Evolutionary conservation across 92 coral and sea anemone genomes (phyloP), one percentile per base, ranked within the genome.

Genomic region (Umimayanthus chanpuru): DNA sequence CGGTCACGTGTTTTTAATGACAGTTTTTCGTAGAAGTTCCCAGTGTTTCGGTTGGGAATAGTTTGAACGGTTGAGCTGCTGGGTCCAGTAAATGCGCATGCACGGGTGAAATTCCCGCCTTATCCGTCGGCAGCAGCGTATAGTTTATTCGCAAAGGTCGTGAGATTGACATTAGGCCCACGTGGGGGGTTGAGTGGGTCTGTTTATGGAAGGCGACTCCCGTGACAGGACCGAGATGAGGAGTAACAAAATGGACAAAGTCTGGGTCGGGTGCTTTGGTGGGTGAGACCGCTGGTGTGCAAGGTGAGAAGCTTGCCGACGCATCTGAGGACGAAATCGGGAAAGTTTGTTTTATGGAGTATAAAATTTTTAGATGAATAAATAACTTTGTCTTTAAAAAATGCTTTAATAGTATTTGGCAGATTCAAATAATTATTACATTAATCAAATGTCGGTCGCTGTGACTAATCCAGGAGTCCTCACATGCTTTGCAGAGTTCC

Each of bases 251-350:
- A 53, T 83, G 87, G 11, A 83, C 44, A 2, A 83, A 83, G 30
- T 83, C 87, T 44, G 78, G 87, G 66, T 67, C 77, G 40, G 87
- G 78, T 70, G 87, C 87, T 70, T 83, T 83, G 55, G 87, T 83
- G 23, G 87, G 87, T 28, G 74, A 83, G n/a, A 83, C 67, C 79
- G 79, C 87, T 47, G 78, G 39, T 38, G 87, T 83, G 26, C 87
- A 83, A 71, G 87, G 87, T 5, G 87, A 83, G 38, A 68, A 68
- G 44, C 11, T 83, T 47, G 78, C 67, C 11, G 87, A 43, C 20
- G 49, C 65, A 83, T 21, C 87, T 83, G 74, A 28, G 32, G 47
- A 47, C 26, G 40, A 44, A 49, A 68, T 38, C 39, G 68, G 9
- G 36, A 81, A 61, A 11, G 18, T n/a, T 38, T 20, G 16, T 23